Evolutionary conservation across 2,888 invertebrate genomes (phyloP).

Genomic region (Carabus problematicus): DNA sequence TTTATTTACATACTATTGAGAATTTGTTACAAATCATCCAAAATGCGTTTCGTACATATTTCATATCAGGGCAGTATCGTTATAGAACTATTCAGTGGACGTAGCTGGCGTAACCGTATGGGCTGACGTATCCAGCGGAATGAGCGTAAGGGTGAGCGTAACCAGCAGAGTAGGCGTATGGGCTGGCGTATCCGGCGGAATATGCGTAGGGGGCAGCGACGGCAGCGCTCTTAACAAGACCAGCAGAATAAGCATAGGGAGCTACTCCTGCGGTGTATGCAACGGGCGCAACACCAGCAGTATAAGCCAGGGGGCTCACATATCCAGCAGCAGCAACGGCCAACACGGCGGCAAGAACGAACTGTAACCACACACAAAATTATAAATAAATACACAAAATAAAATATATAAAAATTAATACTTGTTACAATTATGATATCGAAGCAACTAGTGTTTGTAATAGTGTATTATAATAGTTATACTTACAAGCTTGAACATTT

Average conservation of each 20-base stretch:
- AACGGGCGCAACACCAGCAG: conserved; percentile 45
- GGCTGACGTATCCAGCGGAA: conserved; percentile 30
- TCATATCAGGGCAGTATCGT: background rate
- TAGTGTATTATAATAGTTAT: conserved; percentile 1
- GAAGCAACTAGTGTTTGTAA: background rate
- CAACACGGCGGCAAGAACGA: conserved; percentile 60
- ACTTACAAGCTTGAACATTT: conserved; percentile 39
- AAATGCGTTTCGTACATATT: background rate
- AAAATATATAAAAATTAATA: conserved; percentile 7
- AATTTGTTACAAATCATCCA: background rate
- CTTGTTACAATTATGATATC: no score
- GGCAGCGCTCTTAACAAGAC: conserved; percentile 5
- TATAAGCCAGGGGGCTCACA: conserved; percentile 52
- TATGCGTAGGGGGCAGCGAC: conserved; percentile 41
- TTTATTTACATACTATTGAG: conserved; percentile 3
- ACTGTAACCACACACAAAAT: conserved; percentile 54
- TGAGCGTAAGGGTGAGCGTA: conserved; percentile 50
- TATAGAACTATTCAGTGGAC: conserved; percentile 8
- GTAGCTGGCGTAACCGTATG: conserved; percentile 9
- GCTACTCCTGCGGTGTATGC: conserved; percentile 30
- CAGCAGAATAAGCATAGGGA: conserved; percentile 6
- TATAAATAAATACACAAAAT: background rate
- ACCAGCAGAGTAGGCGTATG: conserved; percentile 43
- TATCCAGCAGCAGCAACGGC: conserved; percentile 62
- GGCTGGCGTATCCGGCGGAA: conserved; percentile 51